A percentile compares a stretch with the other conserved stretches of the same genome.
phyloP scores from a whole-genome alignment of 2,888 invertebrate species.

The Eudasyphora cyanicolor region DNA sequence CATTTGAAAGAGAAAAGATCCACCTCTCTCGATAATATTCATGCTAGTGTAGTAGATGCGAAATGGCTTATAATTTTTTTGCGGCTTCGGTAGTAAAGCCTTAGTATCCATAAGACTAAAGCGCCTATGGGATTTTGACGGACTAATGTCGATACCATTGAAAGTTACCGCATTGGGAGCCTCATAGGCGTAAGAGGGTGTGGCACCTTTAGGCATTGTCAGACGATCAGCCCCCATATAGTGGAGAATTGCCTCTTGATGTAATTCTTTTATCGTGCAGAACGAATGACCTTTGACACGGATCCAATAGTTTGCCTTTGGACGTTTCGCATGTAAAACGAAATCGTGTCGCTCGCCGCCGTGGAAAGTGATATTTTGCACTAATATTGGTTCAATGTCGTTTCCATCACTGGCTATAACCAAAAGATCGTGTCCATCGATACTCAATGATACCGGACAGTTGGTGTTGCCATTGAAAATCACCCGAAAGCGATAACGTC shows the following conservation, averaged over 20 bases:
- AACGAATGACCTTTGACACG: conserved; percentile 75
- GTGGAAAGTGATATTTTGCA: conserved; percentile 73
- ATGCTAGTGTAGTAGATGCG: conserved; percentile 74
- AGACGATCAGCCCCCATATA: conserved; percentile 72
- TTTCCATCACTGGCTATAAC: conserved; percentile 75
- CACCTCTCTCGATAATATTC: conserved; percentile 68
- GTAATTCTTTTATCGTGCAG: conserved; percentile 71
- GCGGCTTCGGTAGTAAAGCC: conserved; percentile 57
- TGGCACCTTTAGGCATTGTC: conserved; percentile 66
- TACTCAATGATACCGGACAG: conserved; percentile 74
- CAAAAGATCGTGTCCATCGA: conserved; percentile 73
- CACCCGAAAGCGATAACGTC: conserved; percentile 76
- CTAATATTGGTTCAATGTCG: conserved; percentile 75
- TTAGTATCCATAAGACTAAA: conserved; percentile 70
- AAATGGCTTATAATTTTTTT: conserved; percentile 63
- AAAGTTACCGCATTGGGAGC: conserved; percentile 69
- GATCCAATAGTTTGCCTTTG: conserved; percentile 75
- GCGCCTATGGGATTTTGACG: conserved; percentile 40
- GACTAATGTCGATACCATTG: conserved; percentile 72
- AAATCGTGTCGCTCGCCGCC: conserved; percentile 76
- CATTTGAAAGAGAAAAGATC: conserved; percentile 74
- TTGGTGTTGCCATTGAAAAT: conserved; percentile 76
- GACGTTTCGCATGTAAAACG: conserved; percentile 74
- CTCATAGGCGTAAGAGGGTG: conserved; percentile 72
- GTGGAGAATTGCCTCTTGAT: conserved; percentile 75